These are phyloP conservation scores for Drosophila leontia DNA, from an alignment of 1,140 invertebrate genomes.

Conservation along the genomic window DNA sequence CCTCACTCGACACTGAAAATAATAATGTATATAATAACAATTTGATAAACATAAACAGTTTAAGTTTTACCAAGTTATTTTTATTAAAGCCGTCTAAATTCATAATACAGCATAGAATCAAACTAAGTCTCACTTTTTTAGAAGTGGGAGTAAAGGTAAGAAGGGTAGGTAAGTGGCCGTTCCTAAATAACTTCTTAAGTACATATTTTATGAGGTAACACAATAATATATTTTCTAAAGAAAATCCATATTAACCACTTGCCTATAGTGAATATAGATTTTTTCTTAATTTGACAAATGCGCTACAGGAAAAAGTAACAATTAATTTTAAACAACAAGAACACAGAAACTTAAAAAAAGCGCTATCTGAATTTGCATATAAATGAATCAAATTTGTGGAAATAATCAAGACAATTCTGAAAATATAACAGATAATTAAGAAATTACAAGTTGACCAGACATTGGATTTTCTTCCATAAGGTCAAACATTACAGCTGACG, in stretches of 20 bases:
- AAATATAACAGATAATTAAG: constrained; percentile 1
- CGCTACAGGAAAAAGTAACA: constrained; percentile 2
- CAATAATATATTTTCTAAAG: constrained; percentile 24
- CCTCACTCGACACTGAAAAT: background rate
- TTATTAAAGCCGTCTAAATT: background rate
- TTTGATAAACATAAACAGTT: background rate
- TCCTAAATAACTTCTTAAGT: constrained; percentile 61
- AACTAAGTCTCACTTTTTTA: background rate
- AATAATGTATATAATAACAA: background rate
- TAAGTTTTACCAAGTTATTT: background rate
- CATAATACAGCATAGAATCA: background rate
- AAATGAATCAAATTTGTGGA: constrained; percentile 21
- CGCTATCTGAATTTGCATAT: constrained; percentile 8
- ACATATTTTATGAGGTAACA: constrained; percentile 65
- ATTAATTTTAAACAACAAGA: background rate
- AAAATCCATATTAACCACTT: constrained; percentile 20
- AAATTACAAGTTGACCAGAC: constrained; percentile 3
- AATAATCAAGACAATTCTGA: constrained; percentile 17
- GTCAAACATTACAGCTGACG: constrained; percentile 11
- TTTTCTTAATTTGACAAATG: constrained; percentile 9
- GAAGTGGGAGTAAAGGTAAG: constrained; percentile 16
- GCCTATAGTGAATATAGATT: constrained; percentile 8
- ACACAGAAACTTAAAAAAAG: constrained; percentile 11
- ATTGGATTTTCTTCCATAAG: constrained; percentile 26
- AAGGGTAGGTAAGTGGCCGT: constrained; percentile 10